Evolutionary conservation across 1,140 invertebrate genomes (phyloP).

Genomic region (Diachasma alloeum): DNA sequence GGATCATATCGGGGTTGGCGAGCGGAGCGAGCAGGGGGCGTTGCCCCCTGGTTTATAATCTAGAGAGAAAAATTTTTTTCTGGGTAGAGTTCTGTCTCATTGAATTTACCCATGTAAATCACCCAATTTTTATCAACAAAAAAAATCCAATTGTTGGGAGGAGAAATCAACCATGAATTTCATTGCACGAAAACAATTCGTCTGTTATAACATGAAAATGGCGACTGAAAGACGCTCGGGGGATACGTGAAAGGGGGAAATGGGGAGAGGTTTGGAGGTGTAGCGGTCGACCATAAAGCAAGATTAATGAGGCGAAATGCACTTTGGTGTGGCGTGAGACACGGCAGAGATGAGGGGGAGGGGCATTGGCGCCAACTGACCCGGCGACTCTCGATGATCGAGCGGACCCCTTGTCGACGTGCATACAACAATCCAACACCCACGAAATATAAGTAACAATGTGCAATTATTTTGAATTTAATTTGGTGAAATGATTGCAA

Average conservation of each 20-base stretch:
- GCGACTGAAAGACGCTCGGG: background rate
- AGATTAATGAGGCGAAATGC: constrained; percentile 51
- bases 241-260: background rate
- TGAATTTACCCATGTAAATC: too few species aligned
- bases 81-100: too few species aligned
- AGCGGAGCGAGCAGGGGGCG: too few species aligned
- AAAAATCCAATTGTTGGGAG: background rate
- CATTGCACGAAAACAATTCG: background rate
- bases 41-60: too few species aligned
- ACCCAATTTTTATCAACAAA: background rate
- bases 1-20: too few species aligned
- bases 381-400: constrained; percentile 8
- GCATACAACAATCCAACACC: constrained; percentile 2
- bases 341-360: background rate
- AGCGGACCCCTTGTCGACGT: background rate
- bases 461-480: background rate
- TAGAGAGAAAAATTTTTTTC: too few species aligned
- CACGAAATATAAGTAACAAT: background rate
- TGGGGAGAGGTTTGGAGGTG: constrained; percentile 37
- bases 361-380: constrained; percentile 5
- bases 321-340: constrained; percentile 32
- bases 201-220: background rate
- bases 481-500: background rate
- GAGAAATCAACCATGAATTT: background rate
- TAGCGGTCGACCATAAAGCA: constrained; percentile 42